These are phyloP conservation scores for Cyclargus thomasi DNA, from an alignment of 1,140 invertebrate genomes.

Conservation along the genomic window DNA sequence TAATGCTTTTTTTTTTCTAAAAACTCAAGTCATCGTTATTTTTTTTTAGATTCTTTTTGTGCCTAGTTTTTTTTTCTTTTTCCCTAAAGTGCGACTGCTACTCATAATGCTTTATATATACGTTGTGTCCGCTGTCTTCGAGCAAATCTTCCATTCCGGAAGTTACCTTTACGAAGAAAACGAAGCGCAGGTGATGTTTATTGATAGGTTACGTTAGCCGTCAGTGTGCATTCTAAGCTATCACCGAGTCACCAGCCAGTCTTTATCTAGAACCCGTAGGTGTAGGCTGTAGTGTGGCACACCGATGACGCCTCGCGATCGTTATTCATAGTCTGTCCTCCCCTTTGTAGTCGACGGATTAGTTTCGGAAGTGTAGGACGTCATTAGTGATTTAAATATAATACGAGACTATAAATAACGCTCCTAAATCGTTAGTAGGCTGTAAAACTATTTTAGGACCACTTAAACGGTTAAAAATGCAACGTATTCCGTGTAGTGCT, in stretches of 20 bases:
- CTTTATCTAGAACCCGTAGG: constrained; percentile 41
- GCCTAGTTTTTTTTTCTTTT: too few species aligned
- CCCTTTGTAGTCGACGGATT: constrained; percentile 43
- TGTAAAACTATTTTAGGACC: constrained; percentile 6
- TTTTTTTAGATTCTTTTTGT: too few species aligned
- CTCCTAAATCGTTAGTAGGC: background rate
- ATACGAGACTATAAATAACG: constrained; percentile 14
- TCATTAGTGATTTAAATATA: constrained; percentile 23
- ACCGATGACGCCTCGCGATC: constrained; percentile 35
- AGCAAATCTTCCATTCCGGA: too few species aligned
- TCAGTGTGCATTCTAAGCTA: constrained; percentile 21
- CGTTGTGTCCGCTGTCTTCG: too few species aligned
- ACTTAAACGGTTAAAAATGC: constrained; percentile 17
- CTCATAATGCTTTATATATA: too few species aligned
- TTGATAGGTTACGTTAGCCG: background rate
- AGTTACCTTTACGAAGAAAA: too few species aligned
- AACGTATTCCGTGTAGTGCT: constrained; percentile 12
- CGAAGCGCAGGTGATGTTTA: background rate
- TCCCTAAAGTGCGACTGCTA: too few species aligned
- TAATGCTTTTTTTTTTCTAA: too few species aligned
- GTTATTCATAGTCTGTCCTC: constrained; percentile 43
- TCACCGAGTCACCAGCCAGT: constrained; percentile 41
- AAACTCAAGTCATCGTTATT: too few species aligned
- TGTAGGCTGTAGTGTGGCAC: constrained; percentile 29
- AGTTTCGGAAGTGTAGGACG: constrained; percentile 37